A percentile compares a stretch with the other conserved stretches of the same genome.
phyloP scores from a whole-genome alignment of 2,888 invertebrate genomes.

The Ophion obscuratus region DNA sequence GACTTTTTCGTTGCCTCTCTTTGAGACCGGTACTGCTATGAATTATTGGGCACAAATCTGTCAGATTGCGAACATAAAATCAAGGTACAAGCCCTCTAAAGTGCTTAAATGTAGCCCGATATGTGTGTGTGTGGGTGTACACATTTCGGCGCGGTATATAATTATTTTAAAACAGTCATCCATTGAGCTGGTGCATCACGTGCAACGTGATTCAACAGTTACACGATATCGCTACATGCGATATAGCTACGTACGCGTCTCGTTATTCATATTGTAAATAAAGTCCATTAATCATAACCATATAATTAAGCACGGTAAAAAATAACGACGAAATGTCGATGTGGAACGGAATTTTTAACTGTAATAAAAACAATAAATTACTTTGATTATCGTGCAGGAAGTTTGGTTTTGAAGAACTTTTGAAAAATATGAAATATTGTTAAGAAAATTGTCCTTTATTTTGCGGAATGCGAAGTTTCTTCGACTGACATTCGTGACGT shows the following conservation, averaged over 20 bases:
- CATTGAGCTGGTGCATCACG: constrained; percentile 8
- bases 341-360: too few relatives aligned
- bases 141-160: not conserved
- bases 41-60: constrained; percentile 12
- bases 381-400: too few relatives aligned
- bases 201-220: constrained; percentile 3
- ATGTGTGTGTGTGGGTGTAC: not conserved
- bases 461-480: too few relatives aligned
- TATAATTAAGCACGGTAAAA: not conserved
- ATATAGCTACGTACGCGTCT: not conserved
- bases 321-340: not conserved
- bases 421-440: too few relatives aligned
- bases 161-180: constrained; percentile 31
- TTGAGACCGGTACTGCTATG: not conserved
- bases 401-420: too few relatives aligned
- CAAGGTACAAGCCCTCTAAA: not conserved
- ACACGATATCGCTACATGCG: not conserved
- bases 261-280: constrained; percentile 5
- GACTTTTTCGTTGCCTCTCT: not conserved
- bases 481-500: too few relatives aligned
- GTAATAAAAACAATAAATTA: too few relatives aligned
- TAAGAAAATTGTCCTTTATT: too few relatives aligned
- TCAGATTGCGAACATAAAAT: constrained; percentile 25
- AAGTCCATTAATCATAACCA: constrained; percentile 2
- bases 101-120: not conserved